These are phyloP conservation scores for Trypoxylon attenuatum DNA, from an alignment of 2,888 invertebrate genomes.

Conservation along the genomic window DNA sequence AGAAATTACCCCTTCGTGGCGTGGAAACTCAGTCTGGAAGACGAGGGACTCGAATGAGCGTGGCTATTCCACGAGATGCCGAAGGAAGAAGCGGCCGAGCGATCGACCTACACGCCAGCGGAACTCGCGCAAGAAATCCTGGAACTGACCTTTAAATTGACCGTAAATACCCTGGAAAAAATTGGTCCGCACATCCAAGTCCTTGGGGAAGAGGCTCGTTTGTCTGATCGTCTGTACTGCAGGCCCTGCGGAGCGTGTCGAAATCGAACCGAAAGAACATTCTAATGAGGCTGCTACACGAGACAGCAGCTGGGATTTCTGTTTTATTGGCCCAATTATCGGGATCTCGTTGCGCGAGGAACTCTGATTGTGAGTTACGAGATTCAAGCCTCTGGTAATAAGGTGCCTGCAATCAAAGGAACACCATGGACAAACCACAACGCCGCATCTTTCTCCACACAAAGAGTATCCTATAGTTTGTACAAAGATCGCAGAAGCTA, in stretches of 20 bases:
- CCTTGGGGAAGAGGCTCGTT: background rate
- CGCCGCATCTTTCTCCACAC: too few species aligned
- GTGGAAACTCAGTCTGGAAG: conserved; percentile 41
- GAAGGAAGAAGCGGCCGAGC: background rate
- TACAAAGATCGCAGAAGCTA: too few species aligned
- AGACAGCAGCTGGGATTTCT: background rate
- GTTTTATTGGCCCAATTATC: conserved; percentile 51
- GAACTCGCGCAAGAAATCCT: conserved; percentile 51
- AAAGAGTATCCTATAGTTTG: too few species aligned
- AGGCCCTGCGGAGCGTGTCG: background rate
- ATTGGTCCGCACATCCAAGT: background rate
- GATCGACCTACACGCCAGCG: conserved; percentile 39
- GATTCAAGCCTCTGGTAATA: background rate
- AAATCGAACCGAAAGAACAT: background rate
- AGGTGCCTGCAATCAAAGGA: conserved; percentile 10
- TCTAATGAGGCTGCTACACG: background rate
- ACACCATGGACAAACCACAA: too few species aligned
- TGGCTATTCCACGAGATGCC: conserved; percentile 6
- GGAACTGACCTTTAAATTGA: conserved; percentile 30
- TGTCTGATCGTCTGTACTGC: background rate
- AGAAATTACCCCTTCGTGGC: conserved; percentile 44
- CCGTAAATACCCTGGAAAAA: conserved; percentile 4
- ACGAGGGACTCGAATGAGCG: conserved; percentile 4
- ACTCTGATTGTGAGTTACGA: conserved; percentile 56
- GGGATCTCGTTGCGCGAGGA: conserved; percentile 32